These are phyloP conservation scores for Scaptomyza tumidula DNA, from an alignment of 2,888 invertebrate species.

Conservation along the genomic window DNA sequence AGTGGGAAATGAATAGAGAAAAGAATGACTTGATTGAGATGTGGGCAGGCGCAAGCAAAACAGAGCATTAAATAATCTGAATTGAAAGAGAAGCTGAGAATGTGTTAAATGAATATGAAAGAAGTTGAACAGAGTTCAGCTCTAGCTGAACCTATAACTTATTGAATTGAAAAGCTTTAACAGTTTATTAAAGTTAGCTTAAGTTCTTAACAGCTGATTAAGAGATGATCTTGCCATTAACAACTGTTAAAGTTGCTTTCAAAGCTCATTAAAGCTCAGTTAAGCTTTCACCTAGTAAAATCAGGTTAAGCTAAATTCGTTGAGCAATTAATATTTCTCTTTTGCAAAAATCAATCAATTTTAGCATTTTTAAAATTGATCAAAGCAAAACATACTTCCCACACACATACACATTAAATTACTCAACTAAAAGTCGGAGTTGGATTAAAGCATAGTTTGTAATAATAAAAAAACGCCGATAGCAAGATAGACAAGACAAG, in stretches of 20 bases:
- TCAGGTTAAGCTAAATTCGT: too few species aligned
- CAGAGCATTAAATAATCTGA: constrained; percentile 30
- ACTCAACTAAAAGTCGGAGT: background rate
- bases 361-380: background rate
- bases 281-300: background rate
- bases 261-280: background rate
- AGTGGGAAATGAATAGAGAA: constrained; percentile 11
- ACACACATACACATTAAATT: background rate
- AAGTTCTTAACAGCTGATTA: too few species aligned
- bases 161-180: too few species aligned
- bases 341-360: background rate
- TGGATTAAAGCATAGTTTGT: constrained; percentile 10
- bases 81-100: constrained; percentile 21
- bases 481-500: background rate
- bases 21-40: constrained; percentile 65
- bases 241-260: background rate
- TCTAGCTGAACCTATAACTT: too few species aligned
- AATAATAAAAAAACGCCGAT: constrained; percentile 11
- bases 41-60: constrained; percentile 63
- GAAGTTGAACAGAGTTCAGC: background rate
- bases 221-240: background rate
- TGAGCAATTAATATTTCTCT: background rate
- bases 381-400: background rate
- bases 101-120: constrained; percentile 11
- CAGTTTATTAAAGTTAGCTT: too few species aligned